Evolutionary conservation across 2,113 vertebrate genomes (phyloP).

Genomic region (Bujurquina vittata): DNA sequence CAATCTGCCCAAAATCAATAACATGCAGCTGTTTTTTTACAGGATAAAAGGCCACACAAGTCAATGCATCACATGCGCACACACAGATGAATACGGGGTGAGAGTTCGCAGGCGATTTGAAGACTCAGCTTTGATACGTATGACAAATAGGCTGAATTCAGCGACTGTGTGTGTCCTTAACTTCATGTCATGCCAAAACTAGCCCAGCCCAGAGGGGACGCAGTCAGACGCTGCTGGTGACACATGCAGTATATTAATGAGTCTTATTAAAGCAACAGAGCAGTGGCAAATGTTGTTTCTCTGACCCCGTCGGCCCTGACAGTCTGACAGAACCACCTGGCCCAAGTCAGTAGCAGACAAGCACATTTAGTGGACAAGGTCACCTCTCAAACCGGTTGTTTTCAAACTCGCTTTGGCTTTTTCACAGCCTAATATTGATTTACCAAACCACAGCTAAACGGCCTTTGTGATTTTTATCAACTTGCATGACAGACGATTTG

Average conservation of each 20-base stretch:
- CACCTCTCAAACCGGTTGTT: slow-evolving; percentile 37
- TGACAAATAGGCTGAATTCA: slow-evolving; percentile 36
- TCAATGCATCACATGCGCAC: background rate
- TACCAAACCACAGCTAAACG: background rate
- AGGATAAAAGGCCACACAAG: background rate
- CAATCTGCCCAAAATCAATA: background rate
- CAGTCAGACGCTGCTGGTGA: slow-evolving; percentile 58
- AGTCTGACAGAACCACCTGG: slow-evolving; percentile 68
- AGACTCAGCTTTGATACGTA: slow-evolving; percentile 25
- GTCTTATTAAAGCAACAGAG: slow-evolving; percentile 68
- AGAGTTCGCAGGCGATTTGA: slow-evolving; percentile 12
- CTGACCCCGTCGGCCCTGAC: slow-evolving; percentile 56
- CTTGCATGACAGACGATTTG: background rate
- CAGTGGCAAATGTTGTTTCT: slow-evolving; percentile 57
- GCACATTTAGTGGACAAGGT: slow-evolving; percentile 53
- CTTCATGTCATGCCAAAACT: slow-evolving; percentile 51
- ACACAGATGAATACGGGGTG: background rate
- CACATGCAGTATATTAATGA: slow-evolving; percentile 73
- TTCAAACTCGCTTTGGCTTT: slow-evolving; percentile 16
- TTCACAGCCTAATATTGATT: background rate
- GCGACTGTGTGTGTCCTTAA: slow-evolving; percentile 44
- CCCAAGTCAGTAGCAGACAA: slow-evolving; percentile 48
- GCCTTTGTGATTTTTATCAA: background rate
- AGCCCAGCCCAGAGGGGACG: slow-evolving; percentile 54
- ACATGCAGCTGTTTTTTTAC: background rate